Evolutionary conservation across 2,113 vertebrate genomes (phyloP).

Genomic region (Bos javanicus): DNA sequence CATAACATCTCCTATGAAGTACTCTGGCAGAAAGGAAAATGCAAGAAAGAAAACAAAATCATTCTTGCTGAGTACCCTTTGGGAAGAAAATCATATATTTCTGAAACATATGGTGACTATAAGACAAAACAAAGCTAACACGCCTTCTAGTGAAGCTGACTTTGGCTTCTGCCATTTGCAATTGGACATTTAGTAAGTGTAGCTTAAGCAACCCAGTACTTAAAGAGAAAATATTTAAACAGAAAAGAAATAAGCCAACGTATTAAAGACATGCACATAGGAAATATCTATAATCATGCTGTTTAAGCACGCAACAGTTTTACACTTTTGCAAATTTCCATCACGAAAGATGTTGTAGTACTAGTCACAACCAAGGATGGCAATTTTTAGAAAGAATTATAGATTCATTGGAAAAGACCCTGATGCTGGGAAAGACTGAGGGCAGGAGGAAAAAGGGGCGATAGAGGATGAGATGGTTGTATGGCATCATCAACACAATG

Average conservation of each 20-base stretch:
- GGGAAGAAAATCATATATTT: not conserved
- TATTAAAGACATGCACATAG: not conserved
- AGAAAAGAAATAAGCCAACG: not conserved
- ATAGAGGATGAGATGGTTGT: not conserved
- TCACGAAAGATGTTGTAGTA: not conserved
- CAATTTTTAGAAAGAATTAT: not conserved
- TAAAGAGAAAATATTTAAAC: not conserved
- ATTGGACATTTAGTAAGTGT: not conserved
- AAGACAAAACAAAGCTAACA: not conserved
- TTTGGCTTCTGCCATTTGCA: not conserved
- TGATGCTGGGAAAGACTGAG: not conserved
- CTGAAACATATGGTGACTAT: not conserved
- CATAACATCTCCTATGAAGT: not conserved
- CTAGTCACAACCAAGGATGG: not conserved
- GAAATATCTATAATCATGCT: not conserved
- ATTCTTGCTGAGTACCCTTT: not conserved
- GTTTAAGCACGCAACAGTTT: not conserved
- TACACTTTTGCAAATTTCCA: not conserved
- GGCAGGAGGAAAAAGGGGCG: not conserved
- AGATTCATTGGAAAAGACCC: not conserved
- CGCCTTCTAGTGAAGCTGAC: not conserved
- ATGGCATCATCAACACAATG: not conserved
- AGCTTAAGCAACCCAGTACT: not conserved
- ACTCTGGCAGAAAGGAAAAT: not conserved
- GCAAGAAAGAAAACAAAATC: not conserved